A percentile compares a stretch with the other conserved stretches of the same genome.
Conservation (phyloP, 1,140 invertebrate genomes). For the Drosophila aff. region DNA sequence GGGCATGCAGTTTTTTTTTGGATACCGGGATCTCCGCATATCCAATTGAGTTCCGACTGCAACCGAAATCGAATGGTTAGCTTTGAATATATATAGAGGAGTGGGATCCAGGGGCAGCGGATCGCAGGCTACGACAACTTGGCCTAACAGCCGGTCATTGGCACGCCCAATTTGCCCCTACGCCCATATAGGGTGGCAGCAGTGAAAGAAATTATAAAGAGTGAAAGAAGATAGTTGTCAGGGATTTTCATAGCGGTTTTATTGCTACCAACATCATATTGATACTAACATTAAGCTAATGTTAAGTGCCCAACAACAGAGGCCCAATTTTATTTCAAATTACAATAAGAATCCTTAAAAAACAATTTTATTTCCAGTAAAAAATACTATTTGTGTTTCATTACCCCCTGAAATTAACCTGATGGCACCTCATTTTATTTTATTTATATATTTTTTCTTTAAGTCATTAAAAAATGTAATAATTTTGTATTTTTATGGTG, state of each 20-base stretch:
- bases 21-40: slow-evolving; percentile 18
- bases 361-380: background rate
- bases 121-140: slow-evolving; percentile 10
- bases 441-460: background rate
- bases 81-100: background rate
- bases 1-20: background rate
- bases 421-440: background rate
- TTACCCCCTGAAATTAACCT: background rate
- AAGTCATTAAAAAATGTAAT: background rate
- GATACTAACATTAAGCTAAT: too few species aligned
- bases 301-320: too few species aligned
- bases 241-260: background rate
- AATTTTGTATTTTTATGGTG: slow-evolving; percentile 13
- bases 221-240: background rate
- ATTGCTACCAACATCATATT: background rate
- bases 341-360: background rate
- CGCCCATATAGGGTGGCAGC: background rate
- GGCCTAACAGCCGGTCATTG: slow-evolving; percentile 16
- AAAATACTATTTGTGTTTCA: background rate
- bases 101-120: too few species aligned
- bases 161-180: slow-evolving; percentile 1
- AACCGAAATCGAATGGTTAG: slow-evolving; percentile 33
- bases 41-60: slow-evolving; percentile 73
- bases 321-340: too few species aligned
- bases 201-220: background rate